Evolutionary conservation across 2,113 vertebrate species (phyloP), one percentile per base, ranked within the genome.

Genomic region (Carollia perspicillata): DNA sequence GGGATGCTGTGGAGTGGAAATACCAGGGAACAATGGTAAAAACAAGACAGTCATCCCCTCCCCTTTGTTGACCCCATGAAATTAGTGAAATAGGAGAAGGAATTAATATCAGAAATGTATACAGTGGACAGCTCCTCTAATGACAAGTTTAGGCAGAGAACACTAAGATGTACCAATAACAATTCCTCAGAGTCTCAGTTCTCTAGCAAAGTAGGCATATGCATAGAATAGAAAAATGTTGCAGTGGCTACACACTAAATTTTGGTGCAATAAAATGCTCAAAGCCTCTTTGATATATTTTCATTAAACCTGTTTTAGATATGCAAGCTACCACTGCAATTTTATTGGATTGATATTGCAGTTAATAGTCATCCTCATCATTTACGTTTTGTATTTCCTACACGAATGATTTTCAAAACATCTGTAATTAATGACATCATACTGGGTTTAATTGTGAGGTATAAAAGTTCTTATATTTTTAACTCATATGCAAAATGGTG

Each of bases 361-460:
- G 4, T 60, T 88, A 86, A 26, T 86, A 49, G 13, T 72, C 69
- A 55, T 80, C 33, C 26, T 66, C 75, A 81, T 93, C 22, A 58
- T 47, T 88, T 74, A 58, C 33, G 88, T 63, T 93, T 95, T 81
- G 17, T 86, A 37, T 84, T 97, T 97, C 88, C 66, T 92, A 53
- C 23, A 28, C 49, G n/a, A 86, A 60, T 66, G 47, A 44, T 77
- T 51, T 97, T 58, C 55, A 81, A 4, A 63, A 37, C 28, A 66
- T 93, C 28, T 81, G 4, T 90, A 80, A 49, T 55, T 68, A 55
- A 30, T 84, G 55, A 90, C 40, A 49, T 77, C 28, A 17, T 49
- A 66, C 37, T 66, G 20, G 28, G 7, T 47, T 93, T 84, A 66
- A 44, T 13, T 58, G 18, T 81, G 51, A 95, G 60, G 8, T 89